Evolutionary conservation across 2,888 invertebrate species (phyloP).

Genomic region (Netelia fuscicornis): DNA sequence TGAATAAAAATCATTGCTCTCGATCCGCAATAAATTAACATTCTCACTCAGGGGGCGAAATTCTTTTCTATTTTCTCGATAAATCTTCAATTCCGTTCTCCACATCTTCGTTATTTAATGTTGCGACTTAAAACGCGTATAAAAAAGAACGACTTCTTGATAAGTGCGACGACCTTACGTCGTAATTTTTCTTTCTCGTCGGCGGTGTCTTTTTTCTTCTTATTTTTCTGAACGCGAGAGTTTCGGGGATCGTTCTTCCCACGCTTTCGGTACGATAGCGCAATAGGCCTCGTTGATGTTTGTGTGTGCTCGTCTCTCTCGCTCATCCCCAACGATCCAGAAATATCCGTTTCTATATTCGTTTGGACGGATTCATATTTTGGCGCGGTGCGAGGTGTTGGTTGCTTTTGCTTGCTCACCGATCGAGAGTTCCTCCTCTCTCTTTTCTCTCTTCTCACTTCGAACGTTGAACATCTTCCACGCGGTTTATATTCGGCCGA

Average conservation of each 20-base stretch:
- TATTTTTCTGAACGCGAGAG: neutral
- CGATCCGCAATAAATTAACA: too few relatives aligned
- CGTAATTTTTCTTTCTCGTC: neutral
- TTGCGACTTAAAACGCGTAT: neutral
- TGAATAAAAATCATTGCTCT: too few relatives aligned
- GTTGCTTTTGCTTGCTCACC: constrained; percentile 46
- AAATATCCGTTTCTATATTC: constrained; percentile 84
- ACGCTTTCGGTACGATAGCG: constrained; percentile 37
- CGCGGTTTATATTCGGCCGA: constrained; percentile 53
- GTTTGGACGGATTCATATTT: constrained; percentile 83
- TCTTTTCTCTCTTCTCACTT: constrained; percentile 12
- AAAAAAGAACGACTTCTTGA: neutral
- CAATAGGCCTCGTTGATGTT: constrained; percentile 59
- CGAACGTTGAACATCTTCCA: constrained; percentile 51
- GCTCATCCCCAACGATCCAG: constrained; percentile 74
- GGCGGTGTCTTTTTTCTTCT: neutral
- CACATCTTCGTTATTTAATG: neutral
- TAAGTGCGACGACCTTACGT: neutral
- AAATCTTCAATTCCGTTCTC: neutral
- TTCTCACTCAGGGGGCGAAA: too few relatives aligned
- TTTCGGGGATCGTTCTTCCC: neutral
- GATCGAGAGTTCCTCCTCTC: constrained; percentile 30
- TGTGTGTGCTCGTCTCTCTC: constrained; percentile 54
- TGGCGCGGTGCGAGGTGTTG: constrained; percentile 70
- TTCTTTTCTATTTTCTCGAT: too few relatives aligned